Evolutionary conservation across 2,888 invertebrate genomes (phyloP), one percentile per base, ranked within the genome.

Genomic region (Cheilosia urbana): DNA sequence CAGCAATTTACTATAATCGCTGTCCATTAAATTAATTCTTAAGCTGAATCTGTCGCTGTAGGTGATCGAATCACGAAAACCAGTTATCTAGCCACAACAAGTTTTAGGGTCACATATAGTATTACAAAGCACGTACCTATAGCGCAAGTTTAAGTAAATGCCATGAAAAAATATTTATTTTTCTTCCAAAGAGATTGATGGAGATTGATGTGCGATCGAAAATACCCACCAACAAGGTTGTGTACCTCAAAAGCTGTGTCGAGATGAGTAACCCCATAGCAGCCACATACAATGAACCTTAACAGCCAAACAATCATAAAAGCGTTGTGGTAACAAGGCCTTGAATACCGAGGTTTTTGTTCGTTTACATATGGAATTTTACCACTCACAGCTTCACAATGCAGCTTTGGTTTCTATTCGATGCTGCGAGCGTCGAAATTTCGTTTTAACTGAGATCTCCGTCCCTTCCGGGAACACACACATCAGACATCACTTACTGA

Each of bases 351-450:
- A 30, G 53, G 53, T 15, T 45, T 53, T 53, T 19, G 30, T 34
- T 66, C 6, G 6, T 55, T 63, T 53, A 45, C n/a, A 63, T 63
- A 69, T 72, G 58, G 72, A 65, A 79, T 27, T 53, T 65, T 21
- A 57, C 5, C 49, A 42, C 17, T 30, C 34, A 40, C 19, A 55
- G 19, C 47, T 53, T 30, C 1, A 63, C 53, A 55, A 42, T 73
- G 53, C 53, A 73, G 49, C n/a, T 24, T 34, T 53, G 21, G 30
- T 62, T 53, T 73, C 53, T 42, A 63, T 73, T 51, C 42, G 19
- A 42, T 19, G 24, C 6, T n/a, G 15, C 24, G 45, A 30, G 68
- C 6, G 45, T 13, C 24, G 53, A 34, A 62, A 55, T 34, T 49
- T 55, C 6, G 21, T 62, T 21, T 58, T 21, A 40, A 62, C 42